phyloP scores from a whole-genome alignment of 2,888 invertebrate genomes.

The Dryobotodes eremita region DNA sequence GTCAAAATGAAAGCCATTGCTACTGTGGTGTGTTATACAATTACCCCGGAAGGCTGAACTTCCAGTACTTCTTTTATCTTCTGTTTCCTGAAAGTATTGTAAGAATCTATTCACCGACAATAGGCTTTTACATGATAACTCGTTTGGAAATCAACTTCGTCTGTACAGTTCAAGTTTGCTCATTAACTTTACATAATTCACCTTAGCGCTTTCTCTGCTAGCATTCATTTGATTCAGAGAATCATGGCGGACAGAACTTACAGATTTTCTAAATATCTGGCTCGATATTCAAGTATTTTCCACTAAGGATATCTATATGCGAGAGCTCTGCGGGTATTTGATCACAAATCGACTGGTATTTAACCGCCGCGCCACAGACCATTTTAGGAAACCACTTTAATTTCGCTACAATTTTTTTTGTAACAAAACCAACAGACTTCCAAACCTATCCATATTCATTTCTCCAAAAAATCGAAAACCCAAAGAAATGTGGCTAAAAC shows the following conservation, averaged over 20 bases:
- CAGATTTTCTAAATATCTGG: neutral
- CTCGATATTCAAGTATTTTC: neutral
- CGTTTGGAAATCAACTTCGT: neutral
- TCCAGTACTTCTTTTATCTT: no score
- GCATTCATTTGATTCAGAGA: neutral
- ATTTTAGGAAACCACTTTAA: conserved; percentile 42
- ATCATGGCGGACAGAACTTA: neutral
- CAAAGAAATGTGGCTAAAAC: conserved; percentile 65
- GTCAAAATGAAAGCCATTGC: no score
- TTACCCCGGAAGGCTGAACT: no score
- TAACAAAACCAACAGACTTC: conserved; percentile 24
- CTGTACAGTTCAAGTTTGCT: neutral
- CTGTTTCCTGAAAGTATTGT: neutral
- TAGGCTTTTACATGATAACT: neutral
- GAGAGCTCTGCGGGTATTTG: neutral
- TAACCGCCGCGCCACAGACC: neutral
- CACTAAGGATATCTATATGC: neutral
- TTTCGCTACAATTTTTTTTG: conserved; percentile 35
- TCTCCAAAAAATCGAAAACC: conserved; percentile 63
- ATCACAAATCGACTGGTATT: neutral
- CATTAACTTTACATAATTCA: no score
- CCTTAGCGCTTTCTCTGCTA: no score
- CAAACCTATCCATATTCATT: conserved; percentile 67
- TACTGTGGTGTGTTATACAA: no score
- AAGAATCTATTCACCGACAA: neutral